A percentile compares a stretch with the other conserved stretches of the same genome.
Evolutionary conservation across 92 coral and sea anemone genomes (phyloP).

Genomic region (Pocillopora meandrina): DNA sequence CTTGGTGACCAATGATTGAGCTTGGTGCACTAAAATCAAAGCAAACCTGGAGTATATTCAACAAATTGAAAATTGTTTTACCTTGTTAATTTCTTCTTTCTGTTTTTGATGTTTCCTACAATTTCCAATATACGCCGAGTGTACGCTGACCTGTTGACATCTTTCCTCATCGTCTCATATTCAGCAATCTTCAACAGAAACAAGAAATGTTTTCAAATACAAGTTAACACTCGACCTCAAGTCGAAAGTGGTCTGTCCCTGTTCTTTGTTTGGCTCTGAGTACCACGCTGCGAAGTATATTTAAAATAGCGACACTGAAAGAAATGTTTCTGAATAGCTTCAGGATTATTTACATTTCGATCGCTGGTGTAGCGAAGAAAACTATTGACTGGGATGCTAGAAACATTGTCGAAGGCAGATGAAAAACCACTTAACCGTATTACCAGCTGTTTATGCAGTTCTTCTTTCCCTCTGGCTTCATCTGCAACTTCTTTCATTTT

Average conservation of each 20-base stretch:
- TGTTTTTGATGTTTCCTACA: constrained; percentile 96
- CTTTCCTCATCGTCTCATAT: constrained; percentile 91
- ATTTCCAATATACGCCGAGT: constrained; percentile 94
- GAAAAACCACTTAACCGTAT: constrained; percentile 2
- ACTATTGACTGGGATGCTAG: too few species aligned
- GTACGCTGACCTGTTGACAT: constrained; percentile 94
- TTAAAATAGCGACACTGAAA: too few species aligned
- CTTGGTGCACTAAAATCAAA: background rate
- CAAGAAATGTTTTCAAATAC: background rate
- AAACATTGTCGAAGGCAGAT: too few species aligned
- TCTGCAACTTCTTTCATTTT: constrained; percentile 98
- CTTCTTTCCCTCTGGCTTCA: constrained; percentile 92
- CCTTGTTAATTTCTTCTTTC: constrained; percentile 94
- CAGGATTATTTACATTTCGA: too few species aligned
- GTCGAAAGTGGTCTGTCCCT: too few species aligned
- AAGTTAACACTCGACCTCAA: too few species aligned
- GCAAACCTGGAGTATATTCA: too few species aligned
- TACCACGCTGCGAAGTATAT: too few species aligned
- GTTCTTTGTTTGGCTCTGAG: too few species aligned
- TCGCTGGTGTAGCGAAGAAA: too few species aligned
- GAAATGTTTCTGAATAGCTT: too few species aligned
- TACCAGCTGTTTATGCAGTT: constrained; percentile 90
- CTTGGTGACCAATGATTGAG: background rate
- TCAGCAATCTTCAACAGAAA: constrained; percentile 71
- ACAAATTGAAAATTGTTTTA: background rate